Base-by-base conservation (phyloP, 2,797 vertebrate genomes). In the Cyprinella venusta region DNA sequence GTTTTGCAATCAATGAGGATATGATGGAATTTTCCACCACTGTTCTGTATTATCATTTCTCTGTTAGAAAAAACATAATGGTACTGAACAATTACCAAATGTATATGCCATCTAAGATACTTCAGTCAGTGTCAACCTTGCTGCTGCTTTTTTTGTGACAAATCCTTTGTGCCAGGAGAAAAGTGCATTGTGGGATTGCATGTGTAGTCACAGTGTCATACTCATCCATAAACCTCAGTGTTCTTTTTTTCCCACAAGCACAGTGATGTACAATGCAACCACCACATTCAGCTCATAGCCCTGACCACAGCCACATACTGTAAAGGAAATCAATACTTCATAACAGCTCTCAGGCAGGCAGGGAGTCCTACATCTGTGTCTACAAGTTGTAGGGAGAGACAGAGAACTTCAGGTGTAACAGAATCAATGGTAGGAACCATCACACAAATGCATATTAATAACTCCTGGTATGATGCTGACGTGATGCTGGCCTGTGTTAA, bases 291-390 rank as follows among this genome's bases (percentile, higher is more conserved):
- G 80, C 76, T 79, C 56, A 79, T 70, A 84, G 42, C n/a, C 67
- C 56, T 42, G 54, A 77, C 75, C 76, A 80, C 83, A 84, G 74
- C 42, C 68, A 54, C 82, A 84, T 36, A 61, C 50, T 33, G 38
- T 83, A 83, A 83, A 83, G 81, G 74, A 83, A 83, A 83, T 83
- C 81, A 83, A 83, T 83, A 83, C 72, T 77, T 83, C 74, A 77
- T 83, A 83, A 83, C 74, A 83, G 81, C 74, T 68, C 63, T 40
- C 52, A 83, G 81, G 74, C 74, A 83, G 64, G 50, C 50, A 59
- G 81, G 63, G 72, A 76, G 68, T 76, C 74, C 64, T 83, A 63
- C 74, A 82, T 75, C 80, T 76, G 72, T 83, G 81, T 67, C 64
- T 76, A 83, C 81, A 82, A 54, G 30, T 38, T 75, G 45, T 75